Conservation (phyloP, 2,797 vertebrate genomes). For the Arctocebus calabarensis region DNA sequence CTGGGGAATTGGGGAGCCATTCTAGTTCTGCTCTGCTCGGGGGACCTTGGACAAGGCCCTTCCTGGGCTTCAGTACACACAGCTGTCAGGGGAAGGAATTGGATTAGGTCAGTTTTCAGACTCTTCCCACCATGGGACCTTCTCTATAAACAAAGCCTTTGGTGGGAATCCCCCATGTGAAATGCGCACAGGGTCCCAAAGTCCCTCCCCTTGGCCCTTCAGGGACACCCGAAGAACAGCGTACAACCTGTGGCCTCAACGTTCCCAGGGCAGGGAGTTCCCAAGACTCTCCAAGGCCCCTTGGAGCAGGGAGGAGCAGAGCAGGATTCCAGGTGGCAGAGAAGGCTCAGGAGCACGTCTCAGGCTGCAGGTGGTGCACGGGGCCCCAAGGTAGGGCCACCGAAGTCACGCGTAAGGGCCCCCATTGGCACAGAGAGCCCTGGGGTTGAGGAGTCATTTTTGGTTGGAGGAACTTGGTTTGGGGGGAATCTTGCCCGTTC, state of each 20-base stretch:
- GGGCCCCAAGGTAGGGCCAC: background rate
- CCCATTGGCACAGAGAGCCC: background rate
- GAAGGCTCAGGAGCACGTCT: background rate
- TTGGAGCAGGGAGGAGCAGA: background rate
- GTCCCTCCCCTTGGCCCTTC: background rate
- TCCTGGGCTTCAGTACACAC: background rate
- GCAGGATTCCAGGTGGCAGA: background rate
- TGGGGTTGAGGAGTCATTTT: background rate
- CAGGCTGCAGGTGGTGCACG: background rate
- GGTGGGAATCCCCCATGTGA: background rate
- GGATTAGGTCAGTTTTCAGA: background rate
- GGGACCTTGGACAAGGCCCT: background rate
- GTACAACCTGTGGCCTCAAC: background rate
- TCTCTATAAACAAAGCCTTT: background rate
- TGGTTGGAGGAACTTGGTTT: background rate
- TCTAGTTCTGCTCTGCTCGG: background rate
- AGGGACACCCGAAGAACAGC: background rate
- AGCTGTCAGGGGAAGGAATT: background rate
- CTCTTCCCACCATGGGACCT: background rate
- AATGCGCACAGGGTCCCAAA: no score
- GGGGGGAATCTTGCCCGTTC: background rate
- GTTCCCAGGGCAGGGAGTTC: no score
- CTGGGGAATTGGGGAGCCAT: accelerated
- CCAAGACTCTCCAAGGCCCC: no score
- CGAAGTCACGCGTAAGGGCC: background rate